Evolutionary conservation across 2,113 vertebrate species (phyloP).

Genomic region (Sterrhoptilus dennistouni): DNA sequence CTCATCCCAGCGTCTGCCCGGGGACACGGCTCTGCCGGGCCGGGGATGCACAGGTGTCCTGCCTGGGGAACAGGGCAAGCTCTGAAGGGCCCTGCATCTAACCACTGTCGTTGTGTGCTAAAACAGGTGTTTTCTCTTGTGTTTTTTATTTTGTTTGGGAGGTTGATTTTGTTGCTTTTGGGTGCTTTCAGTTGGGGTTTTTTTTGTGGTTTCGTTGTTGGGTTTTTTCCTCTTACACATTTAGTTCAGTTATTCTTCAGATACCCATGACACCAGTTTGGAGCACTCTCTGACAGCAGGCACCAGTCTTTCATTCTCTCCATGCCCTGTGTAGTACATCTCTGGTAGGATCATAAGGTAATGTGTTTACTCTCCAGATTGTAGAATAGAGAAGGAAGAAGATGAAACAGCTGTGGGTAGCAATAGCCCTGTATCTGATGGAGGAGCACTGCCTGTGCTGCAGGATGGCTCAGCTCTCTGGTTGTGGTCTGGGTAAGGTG

Average conservation of each 20-base stretch:
- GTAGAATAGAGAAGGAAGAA: neutral
- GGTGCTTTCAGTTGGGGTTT: neutral
- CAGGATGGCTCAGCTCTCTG: neutral
- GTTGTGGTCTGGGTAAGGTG: neutral
- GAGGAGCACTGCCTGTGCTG: neutral
- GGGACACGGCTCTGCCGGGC: neutral
- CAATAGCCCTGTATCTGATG: neutral
- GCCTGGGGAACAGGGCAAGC: neutral
- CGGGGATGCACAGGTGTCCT: neutral
- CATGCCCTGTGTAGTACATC: neutral
- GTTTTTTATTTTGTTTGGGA: neutral
- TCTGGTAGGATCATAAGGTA: neutral
- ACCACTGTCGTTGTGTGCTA: rapidly evolving
- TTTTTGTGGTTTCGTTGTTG: neutral
- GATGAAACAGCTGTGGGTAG: neutral
- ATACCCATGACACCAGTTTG: rapidly evolving
- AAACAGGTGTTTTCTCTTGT: neutral
- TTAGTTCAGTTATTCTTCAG: neutral
- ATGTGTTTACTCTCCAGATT: neutral
- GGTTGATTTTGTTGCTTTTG: neutral
- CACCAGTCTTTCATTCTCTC: neutral
- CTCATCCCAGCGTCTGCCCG: rapidly evolving
- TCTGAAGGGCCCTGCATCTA: neutral
- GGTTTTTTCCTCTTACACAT: neutral
- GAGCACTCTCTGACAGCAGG: neutral